Conservation (phyloP, 2,797 vertebrate genomes). For the Gambusia yucatana region DNA sequence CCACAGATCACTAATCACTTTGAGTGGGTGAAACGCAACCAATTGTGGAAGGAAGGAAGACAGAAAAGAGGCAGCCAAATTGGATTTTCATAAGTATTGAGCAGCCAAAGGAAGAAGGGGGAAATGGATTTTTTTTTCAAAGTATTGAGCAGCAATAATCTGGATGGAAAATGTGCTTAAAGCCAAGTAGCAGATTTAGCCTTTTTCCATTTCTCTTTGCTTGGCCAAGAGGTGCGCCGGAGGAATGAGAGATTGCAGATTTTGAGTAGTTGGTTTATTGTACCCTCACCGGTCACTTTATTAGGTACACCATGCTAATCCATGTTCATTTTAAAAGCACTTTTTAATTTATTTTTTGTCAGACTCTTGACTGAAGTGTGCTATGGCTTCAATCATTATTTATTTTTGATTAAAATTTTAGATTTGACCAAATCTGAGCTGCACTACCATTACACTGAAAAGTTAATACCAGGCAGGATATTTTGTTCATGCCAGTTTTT, state of each 20-base stretch:
- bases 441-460: neutral
- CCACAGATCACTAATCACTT: conserved; percentile 77
- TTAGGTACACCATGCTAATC: neutral
- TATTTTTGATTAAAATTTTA: neutral
- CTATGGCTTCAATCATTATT: neutral
- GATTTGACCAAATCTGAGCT: neutral
- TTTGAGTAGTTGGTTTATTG: conserved; percentile 27
- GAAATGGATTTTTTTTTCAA: conserved; percentile 70
- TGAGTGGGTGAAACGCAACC: conserved; percentile 64
- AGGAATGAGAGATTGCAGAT: conserved; percentile 48
- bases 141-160: conserved; percentile 78
- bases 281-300: neutral
- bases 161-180: conserved; percentile 76
- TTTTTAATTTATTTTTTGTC: neutral
- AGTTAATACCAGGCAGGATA: neutral
- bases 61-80: conserved; percentile 72
- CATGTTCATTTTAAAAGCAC: neutral
- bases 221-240: conserved; percentile 54
- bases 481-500: neutral
- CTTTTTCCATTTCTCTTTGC: conserved; percentile 57
- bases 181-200: conserved; percentile 70
- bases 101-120: conserved; percentile 70
- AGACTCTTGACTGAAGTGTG: neutral
- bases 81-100: conserved; percentile 79
- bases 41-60: conserved; percentile 63